Base-by-base conservation (phyloP, 2,797 vertebrate species). In the Artibeus jamaicensis region DNA sequence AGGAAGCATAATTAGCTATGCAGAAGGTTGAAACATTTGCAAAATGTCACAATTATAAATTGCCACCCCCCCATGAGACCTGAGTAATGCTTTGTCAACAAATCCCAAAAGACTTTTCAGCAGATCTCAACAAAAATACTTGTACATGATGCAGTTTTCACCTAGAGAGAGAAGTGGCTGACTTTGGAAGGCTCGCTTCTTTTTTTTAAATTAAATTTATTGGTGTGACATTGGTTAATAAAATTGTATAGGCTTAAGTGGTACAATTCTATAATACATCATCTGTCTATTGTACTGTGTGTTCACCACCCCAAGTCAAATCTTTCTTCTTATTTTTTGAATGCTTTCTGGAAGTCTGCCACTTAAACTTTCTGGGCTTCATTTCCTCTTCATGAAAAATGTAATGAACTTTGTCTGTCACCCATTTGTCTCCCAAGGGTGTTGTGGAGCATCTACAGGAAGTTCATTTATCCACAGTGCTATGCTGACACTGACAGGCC, bases 11-110 rank as follows among this genome's bases (percentile, higher is more conserved):
- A 97, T 97, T 97, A 97, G 86, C 82, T 93, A 83, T 93, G 79
- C 83, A 91, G 81, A 93, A 86, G n/a, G 86, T 67, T 93, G 93
- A 88, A 93, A 65, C 86, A 86, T 94, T 97, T 95, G 77, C 68
- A 96, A 92, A 97, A 95, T 96, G 77, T 97, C 78, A 88, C 39
- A 37, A 57, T 95, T 95, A 94, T 81, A 96, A 93, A 93, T 94
- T 92, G 46, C 55, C 26, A n/a, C 62, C 6, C 6, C 0, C 44
- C 59, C 32, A 53, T 22, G 44, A 79, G 65, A 93, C 18, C 57
- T 89, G 78, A 96, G 32, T 42, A 84, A 42, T 67, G 10, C 70
- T 93, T 97, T 84, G 96, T 93, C 86, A 92, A 84, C 46, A 91
- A 83, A 96, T 95, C 57, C 44, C 68, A 22, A 19, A 89, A 89